Percentiles rank a stretch among this genome's conserved stretches.
Conservation (phyloP, 2,888 invertebrate species). For the Mylabris sibirica region DNA sequence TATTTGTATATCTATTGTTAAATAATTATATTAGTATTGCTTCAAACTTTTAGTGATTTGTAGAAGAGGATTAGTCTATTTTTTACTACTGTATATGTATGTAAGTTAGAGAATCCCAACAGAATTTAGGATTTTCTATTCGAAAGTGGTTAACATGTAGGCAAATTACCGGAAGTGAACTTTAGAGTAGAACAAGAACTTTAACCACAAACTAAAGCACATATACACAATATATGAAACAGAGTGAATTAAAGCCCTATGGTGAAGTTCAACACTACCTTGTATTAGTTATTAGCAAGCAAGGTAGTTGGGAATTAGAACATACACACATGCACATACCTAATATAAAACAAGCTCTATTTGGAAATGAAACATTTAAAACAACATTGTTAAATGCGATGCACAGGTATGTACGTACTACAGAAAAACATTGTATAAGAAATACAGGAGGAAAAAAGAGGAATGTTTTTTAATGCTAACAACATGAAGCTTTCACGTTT, state of each 20-base stretch:
- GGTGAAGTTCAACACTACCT: conserved; percentile 54
- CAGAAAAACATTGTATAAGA: not conserved
- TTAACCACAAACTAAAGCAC: conserved; percentile 44
- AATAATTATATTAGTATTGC: too few relatives aligned
- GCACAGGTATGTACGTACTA: not conserved
- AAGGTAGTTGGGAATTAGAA: conserved; percentile 46
- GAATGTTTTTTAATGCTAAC: not conserved
- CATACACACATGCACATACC: conserved; percentile 48
- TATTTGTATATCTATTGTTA: too few relatives aligned
- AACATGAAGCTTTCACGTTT: not conserved
- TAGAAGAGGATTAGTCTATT: too few relatives aligned
- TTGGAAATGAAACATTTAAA: not conserved
- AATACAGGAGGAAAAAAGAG: not conserved
- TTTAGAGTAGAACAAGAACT: conserved; percentile 45
- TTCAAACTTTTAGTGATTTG: too few relatives aligned
- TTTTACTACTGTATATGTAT: too few relatives aligned
- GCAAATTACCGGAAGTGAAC: conserved; percentile 25
- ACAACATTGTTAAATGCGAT: not conserved
- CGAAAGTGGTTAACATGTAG: conserved; percentile 20
- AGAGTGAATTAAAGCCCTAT: conserved; percentile 54
- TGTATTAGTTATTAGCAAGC: conserved; percentile 54
- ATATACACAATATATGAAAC: conserved; percentile 48
- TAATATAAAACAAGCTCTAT: conserved; percentile 38
- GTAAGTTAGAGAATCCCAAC: not conserved
- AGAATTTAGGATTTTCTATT: not conserved